These are phyloP conservation scores for Pangasius djambal DNA, from an alignment of 2,797 vertebrate genomes.

Conservation along the genomic window DNA sequence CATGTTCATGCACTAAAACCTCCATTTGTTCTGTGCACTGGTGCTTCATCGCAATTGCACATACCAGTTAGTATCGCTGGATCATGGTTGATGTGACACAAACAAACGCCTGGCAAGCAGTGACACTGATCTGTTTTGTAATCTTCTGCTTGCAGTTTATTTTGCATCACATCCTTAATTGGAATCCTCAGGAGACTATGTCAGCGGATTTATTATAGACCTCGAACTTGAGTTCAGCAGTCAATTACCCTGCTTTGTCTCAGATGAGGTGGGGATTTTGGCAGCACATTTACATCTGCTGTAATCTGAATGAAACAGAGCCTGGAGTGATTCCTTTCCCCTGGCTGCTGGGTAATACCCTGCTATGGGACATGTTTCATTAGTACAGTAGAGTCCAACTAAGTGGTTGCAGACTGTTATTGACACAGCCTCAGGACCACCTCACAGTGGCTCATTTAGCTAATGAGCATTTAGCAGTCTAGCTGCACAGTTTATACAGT, in stretches of 20 bases:
- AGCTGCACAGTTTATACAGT: constrained; percentile 31
- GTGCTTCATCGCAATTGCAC: constrained; percentile 3
- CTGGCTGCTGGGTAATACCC: constrained; percentile 59
- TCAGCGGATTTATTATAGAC: constrained; percentile 67
- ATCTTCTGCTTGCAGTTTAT: constrained; percentile 55
- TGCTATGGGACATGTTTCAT: constrained; percentile 60
- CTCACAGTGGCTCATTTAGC: constrained; percentile 33
- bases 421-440: constrained; percentile 14
- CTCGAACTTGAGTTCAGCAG: constrained; percentile 69
- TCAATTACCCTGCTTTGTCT: constrained; percentile 73
- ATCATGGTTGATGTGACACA: constrained; percentile 47
- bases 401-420: constrained; percentile 47
- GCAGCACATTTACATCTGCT: constrained; percentile 69
- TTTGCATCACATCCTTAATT: constrained; percentile 75
- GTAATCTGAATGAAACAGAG: constrained; percentile 69
- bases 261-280: constrained; percentile 57
- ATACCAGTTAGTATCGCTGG: constrained; percentile 6
- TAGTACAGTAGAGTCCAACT: constrained; percentile 50
- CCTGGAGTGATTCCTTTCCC: constrained; percentile 60
- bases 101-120: constrained; percentile 64
- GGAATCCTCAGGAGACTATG: constrained; percentile 71
- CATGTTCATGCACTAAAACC: background rate
- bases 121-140: constrained; percentile 63
- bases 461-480: constrained; percentile 45
- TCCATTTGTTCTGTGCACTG: background rate